Evolutionary conservation across 1,140 invertebrate genomes (phyloP).

Genomic region (Pseudomyrmex cubaensis): DNA sequence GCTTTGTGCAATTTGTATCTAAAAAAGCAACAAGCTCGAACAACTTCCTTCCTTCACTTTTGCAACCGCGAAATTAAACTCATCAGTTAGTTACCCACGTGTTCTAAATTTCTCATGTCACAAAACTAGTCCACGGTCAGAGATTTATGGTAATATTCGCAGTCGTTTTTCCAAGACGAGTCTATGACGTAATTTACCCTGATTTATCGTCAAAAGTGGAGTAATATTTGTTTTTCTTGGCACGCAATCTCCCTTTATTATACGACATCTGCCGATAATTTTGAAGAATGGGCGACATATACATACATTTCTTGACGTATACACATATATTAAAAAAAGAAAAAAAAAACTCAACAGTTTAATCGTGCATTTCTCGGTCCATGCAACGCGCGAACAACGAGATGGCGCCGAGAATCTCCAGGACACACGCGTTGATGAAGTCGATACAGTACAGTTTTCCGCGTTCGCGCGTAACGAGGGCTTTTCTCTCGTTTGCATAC

Average conservation of each 20-base stretch:
- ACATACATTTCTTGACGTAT: neutral
- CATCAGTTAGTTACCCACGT: neutral
- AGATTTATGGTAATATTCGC: constrained; percentile 4
- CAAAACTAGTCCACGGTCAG: too few relatives aligned
- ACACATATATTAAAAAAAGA: neutral
- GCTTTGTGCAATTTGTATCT: neutral
- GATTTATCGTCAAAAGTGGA: neutral
- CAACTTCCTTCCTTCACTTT: too few relatives aligned
- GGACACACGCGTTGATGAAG: constrained; percentile 13
- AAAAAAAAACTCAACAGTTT: constrained; percentile 70
- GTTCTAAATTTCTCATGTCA: too few relatives aligned
- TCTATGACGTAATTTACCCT: neutral
- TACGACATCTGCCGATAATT: neutral
- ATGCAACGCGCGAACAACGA: constrained; percentile 27
- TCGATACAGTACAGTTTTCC: constrained; percentile 36
- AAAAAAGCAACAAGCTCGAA: neutral
- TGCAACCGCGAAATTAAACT: constrained; percentile 11
- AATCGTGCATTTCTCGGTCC: constrained; percentile 67
- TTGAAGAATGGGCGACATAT: neutral
- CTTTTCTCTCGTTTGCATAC: constrained; percentile 64
- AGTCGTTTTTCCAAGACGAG: neutral
- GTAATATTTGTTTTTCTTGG: too few relatives aligned
- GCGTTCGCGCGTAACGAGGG: constrained; percentile 7
- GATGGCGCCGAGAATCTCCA: constrained; percentile 31
- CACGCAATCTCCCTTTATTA: neutral